Evolutionary conservation across 1,140 invertebrate species (phyloP).

Genomic region (Monochamus saltuarius): DNA sequence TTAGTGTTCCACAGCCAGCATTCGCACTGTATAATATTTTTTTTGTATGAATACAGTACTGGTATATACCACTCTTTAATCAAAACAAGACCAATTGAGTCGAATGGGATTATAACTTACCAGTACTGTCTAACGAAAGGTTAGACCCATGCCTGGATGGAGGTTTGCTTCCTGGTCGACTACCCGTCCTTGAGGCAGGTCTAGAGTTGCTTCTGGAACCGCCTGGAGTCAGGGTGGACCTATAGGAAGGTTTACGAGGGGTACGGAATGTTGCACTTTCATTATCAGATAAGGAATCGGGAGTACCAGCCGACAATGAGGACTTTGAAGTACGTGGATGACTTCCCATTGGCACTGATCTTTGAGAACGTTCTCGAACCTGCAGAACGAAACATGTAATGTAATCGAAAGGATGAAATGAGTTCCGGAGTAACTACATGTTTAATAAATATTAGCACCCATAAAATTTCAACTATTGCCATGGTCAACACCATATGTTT

Average conservation of each 20-base stretch:
- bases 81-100: neutral
- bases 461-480: too few species aligned
- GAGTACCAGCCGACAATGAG: slow-evolving; percentile 76
- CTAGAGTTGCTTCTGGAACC: slow-evolving; percentile 70
- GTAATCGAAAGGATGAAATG: neutral
- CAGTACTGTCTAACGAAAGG: slow-evolving; percentile 84
- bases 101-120: slow-evolving; percentile 53
- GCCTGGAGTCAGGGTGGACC: slow-evolving; percentile 60
- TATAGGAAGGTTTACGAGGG: slow-evolving; percentile 62
- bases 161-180: slow-evolving; percentile 81
- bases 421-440: neutral
- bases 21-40: too few species aligned
- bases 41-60: neutral
- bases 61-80: neutral
- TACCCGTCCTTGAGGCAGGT: slow-evolving; percentile 77
- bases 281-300: slow-evolving; percentile 84
- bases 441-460: neutral
- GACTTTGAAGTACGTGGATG: slow-evolving; percentile 65
- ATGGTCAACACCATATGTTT: too few species aligned
- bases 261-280: slow-evolving; percentile 71
- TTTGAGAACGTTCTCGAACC: slow-evolving; percentile 84
- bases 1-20: too few species aligned
- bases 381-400: slow-evolving; percentile 53
- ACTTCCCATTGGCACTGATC: slow-evolving; percentile 68
- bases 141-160: slow-evolving; percentile 92